Percentiles rank a stretch among this genome's conserved stretches.
phyloP scores from a whole-genome alignment of 2,113 vertebrate species.

The Pollimyrus isidori region DNA sequence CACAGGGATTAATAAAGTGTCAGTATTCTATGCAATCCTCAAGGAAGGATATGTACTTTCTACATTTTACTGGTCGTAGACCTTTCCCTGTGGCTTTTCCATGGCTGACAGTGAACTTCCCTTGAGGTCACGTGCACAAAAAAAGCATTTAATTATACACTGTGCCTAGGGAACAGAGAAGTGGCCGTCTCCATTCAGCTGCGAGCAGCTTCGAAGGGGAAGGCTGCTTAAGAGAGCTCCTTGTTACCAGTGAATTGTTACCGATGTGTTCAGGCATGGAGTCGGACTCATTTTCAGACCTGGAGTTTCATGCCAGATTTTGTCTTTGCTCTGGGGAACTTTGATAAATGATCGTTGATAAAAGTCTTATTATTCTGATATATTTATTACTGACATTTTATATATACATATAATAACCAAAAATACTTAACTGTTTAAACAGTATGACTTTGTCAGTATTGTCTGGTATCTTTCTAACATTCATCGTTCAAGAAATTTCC shows the following conservation, averaged over 20 bases:
- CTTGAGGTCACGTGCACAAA: neutral
- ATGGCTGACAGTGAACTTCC: neutral
- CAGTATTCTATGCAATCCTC: neutral
- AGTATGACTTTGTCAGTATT: neutral
- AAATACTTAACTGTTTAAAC: too few species aligned
- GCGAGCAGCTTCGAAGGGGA: neutral
- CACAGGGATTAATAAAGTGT: neutral
- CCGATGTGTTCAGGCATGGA: neutral
- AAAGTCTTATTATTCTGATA: neutral
- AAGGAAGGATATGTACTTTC: neutral
- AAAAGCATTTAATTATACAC: constrained; percentile 1
- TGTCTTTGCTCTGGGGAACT: neutral
- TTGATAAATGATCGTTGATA: neutral
- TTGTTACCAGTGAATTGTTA: neutral
- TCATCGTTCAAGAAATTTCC: neutral
- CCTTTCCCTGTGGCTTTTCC: neutral
- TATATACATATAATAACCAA: neutral
- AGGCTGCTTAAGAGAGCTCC: neutral
- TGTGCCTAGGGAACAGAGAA: neutral
- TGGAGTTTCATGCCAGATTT: neutral
- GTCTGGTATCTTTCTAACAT: neutral
- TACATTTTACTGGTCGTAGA: neutral
- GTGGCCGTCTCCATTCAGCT: neutral
- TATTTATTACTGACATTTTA: neutral
- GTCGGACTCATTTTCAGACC: neutral